Percentiles rank a stretch among this genome's conserved stretches.
Evolutionary conservation across 2,113 vertebrate species (phyloP).

Genomic region (Hippotragus niger): DNA sequence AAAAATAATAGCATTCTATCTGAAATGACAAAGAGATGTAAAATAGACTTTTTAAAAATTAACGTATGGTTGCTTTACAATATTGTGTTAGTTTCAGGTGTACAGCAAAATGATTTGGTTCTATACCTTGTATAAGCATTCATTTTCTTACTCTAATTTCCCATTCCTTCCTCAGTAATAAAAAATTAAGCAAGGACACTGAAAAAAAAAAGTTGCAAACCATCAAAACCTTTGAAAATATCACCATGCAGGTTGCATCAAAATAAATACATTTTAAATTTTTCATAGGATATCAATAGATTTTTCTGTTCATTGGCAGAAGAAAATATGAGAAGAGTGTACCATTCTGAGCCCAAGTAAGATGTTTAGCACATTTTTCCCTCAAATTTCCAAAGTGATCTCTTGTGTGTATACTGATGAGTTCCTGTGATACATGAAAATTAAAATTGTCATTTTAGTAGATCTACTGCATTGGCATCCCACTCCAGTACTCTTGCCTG

Average conservation of each 20-base stretch:
- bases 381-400: neutral
- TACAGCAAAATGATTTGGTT: neutral
- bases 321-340: accelerated
- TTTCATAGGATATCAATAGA: neutral
- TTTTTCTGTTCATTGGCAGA: neutral
- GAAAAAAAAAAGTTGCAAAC: neutral
- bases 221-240: neutral
- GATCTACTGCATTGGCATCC: neutral
- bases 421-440: neutral
- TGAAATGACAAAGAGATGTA: neutral
- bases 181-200: neutral
- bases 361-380: neutral
- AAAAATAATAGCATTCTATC: neutral
- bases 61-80: neutral
- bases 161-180: neutral
- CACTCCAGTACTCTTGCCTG: too few relatives aligned
- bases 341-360: neutral
- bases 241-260: neutral
- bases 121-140: neutral
- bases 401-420: neutral
- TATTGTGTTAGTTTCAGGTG: neutral
- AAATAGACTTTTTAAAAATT: neutral
- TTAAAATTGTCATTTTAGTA: conserved; percentile 22
- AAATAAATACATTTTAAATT: neutral
- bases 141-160: neutral